A percentile compares a stretch with the other conserved stretches of the same genome.
Evolutionary conservation across 2,797 vertebrate genomes (phyloP).

Genomic region (Australoheros facetus): DNA sequence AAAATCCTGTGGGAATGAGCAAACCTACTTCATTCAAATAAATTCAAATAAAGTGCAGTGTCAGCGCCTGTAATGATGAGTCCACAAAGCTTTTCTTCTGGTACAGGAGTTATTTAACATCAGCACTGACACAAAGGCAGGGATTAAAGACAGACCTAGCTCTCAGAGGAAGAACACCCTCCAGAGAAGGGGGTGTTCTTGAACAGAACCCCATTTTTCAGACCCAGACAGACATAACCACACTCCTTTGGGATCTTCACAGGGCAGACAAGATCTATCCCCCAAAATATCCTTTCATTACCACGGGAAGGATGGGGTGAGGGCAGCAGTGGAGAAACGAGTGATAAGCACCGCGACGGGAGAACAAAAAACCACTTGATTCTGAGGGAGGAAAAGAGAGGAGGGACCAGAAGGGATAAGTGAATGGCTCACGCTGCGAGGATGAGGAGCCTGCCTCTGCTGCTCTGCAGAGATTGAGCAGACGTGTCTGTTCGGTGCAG

Average conservation of each 20-base stretch:
- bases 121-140: background rate
- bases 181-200: constrained; percentile 8
- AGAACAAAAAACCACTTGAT: constrained; percentile 80
- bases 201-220: constrained; percentile 16
- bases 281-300: constrained; percentile 60
- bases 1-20: constrained; percentile 45
- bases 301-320: constrained; percentile 26
- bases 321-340: constrained; percentile 61
- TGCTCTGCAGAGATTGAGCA: constrained; percentile 48
- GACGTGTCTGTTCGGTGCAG: constrained; percentile 35
- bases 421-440: constrained; percentile 45
- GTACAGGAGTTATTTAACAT: constrained; percentile 32
- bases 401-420: constrained; percentile 54
- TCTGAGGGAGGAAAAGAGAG: constrained; percentile 44
- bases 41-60: constrained; percentile 38
- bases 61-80: constrained; percentile 47
- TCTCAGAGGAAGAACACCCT: background rate
- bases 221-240: constrained; percentile 24
- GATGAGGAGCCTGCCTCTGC: constrained; percentile 52
- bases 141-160: constrained; percentile 21
- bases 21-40: constrained; percentile 36
- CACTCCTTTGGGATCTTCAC: constrained; percentile 33
- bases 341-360: constrained; percentile 70
- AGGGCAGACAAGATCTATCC: constrained; percentile 48
- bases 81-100: constrained; percentile 29